A percentile compares a stretch with the other conserved stretches of the same genome.
Evolutionary conservation across 2,888 invertebrate species (phyloP).

Genomic region (Saturnia japonica): DNA sequence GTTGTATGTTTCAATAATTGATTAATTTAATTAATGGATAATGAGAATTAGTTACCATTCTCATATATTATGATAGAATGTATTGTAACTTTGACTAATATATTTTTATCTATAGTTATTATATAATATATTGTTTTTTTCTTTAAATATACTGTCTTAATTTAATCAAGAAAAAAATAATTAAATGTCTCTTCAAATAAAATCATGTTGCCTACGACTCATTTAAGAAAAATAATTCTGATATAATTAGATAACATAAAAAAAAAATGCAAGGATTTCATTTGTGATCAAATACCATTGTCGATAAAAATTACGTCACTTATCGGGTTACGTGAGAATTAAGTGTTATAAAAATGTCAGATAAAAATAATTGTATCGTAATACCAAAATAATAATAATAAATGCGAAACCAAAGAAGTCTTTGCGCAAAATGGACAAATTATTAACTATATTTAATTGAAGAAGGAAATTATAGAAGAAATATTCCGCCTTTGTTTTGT

Average conservation of each 20-base stretch:
- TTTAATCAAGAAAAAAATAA: too few relatives aligned
- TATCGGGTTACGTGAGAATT: slow-evolving; percentile 11
- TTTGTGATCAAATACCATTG: background rate
- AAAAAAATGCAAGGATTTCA: too few relatives aligned
- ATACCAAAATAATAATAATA: slow-evolving; percentile 10
- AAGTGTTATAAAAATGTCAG: slow-evolving; percentile 13
- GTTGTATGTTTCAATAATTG: background rate
- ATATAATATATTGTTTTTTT: too few relatives aligned
- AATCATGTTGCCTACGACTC: too few relatives aligned
- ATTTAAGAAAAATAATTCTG: too few relatives aligned
- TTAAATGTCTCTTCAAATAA: too few relatives aligned
- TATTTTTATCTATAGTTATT: too few relatives aligned
- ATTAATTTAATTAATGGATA: background rate
- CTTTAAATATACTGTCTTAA: too few relatives aligned
- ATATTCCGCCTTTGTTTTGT: too few relatives aligned
- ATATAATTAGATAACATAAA: too few relatives aligned
- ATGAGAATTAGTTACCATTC: background rate
- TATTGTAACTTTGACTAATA: background rate
- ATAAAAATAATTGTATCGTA: slow-evolving; percentile 1
- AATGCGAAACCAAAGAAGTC: background rate
- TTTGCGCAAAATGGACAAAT: background rate
- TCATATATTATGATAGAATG: background rate
- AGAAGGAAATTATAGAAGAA: too few relatives aligned
- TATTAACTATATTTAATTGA: background rate
- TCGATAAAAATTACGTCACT: slow-evolving; percentile 5